These are phyloP conservation scores for Notothenia coriiceps DNA, from an alignment of 2,113 vertebrate genomes.

Conservation along the genomic window DNA sequence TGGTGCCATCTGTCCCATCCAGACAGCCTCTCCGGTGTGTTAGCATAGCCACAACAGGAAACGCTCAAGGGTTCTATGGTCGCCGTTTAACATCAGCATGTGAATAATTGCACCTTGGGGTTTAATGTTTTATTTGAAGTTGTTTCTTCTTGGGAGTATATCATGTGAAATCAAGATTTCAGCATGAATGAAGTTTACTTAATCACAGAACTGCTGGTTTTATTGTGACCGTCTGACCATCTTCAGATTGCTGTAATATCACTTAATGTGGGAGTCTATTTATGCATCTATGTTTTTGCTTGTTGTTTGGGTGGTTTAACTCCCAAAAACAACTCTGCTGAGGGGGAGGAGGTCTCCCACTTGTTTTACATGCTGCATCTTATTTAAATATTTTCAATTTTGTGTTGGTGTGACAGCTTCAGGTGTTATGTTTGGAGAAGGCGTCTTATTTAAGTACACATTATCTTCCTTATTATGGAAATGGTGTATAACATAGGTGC, in stretches of 20 bases:
- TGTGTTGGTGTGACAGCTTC: not conserved
- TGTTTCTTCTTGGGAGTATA: not conserved
- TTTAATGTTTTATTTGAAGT: not conserved
- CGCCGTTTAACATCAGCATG: not conserved
- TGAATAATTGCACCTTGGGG: not conserved
- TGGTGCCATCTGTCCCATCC: slow-evolving; percentile 29
- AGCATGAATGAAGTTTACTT: not conserved
- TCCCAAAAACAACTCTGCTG: not conserved
- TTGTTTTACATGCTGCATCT: not conserved
- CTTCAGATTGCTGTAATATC: not conserved
- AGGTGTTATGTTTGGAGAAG: no score
- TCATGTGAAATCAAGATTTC: no score
- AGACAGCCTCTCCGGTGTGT: slow-evolving; percentile 35
- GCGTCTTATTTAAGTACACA: not conserved
- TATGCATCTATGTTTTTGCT: no score
- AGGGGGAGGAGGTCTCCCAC: not conserved
- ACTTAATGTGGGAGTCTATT: not conserved
- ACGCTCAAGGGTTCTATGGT: not conserved
- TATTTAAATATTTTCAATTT: not conserved
- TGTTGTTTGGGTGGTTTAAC: not conserved
- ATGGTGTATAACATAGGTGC: not conserved
- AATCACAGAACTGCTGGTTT: not conserved
- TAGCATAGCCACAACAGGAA: slow-evolving; percentile 22
- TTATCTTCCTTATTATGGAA: not conserved
- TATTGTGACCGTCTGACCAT: not conserved